Base-by-base conservation (phyloP, 2,797 vertebrate species). In the Enteromius thamalakanensis region DNA sequence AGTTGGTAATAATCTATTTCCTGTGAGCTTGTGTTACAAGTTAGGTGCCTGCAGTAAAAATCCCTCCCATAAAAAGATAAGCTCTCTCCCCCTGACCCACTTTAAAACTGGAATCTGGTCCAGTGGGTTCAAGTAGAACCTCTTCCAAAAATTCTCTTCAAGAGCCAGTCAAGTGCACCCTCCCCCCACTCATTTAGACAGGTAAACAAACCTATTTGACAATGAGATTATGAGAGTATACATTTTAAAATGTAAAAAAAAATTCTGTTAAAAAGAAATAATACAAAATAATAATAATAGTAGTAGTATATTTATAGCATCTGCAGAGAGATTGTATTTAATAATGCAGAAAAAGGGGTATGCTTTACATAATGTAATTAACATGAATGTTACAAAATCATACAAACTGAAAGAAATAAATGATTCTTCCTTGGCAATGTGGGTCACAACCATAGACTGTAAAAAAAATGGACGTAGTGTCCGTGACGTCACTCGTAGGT, bases 81-180 rank as follows among this genome's bases (percentile, higher is more conserved):
- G 84, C 72, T 76, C 60, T 76, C 49, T 55, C 19, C 69, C 42
- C n/a, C 21, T 62, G 90, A 92, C 91, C 90, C 89, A 89, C 84
- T 91, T 91, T 87, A 84, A 85, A 72, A 76, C 86, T 14, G 87
- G 90, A 87, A 92, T 92, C 87, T 4, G 79, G 85, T 90, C 49
- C 86, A 87, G 90, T 86, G 77, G 70, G 72, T 90, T 90, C 67
- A 91, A 93, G 90, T 90, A 90, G 90, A 90, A 80, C 64, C 40
- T 37, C 34, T 84, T 67, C 34, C 34, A 77, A 45, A 84, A 80
- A 71, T 29, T 9, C 67, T 68, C 37, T 62, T 65, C 37, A 32
- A 7, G 6, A 65, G 45, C 65, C 65, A 81, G 21, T 49, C 34
- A 42, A 76, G 65, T 64, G 10, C 26, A 78, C 58, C 9, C 29